Base-by-base conservation (phyloP, 2,888 invertebrate genomes). In the Magallana nippona region DNA sequence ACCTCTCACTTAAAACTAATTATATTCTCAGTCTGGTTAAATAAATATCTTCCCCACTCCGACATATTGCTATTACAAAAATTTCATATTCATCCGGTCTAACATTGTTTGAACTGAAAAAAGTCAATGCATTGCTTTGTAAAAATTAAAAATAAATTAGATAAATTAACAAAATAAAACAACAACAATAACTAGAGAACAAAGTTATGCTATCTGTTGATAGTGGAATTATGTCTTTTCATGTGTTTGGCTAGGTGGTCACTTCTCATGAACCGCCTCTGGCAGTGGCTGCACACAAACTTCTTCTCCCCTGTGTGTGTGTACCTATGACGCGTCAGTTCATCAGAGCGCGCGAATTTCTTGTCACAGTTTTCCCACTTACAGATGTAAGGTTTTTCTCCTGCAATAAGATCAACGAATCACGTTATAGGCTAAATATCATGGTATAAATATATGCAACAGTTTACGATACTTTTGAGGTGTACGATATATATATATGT, bases 271-370 rank as follows among this genome's bases (percentile, higher is more conserved):
- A 94, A 94, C 10, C 89, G 89, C 77, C 92, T 88, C 2, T 91
- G 88, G 89, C 98, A 98, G 81, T 96, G 96, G 11, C 95, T 95
- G 93, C 98, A 98, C 10, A 96, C 96, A 95, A 98, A 98, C 93
- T 97, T 98, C 95, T 98, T 98, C 94, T 98, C 98, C 3, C 95
- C 95, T 0, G 98, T 96, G 93, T 96, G 96, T 10, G 96, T 96
- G 77, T 96, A 94, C 84, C 95, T 95, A 92, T 96, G 96, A 81
- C 96, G 94, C 1, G 96, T 96, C 71, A 96, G 93, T 92, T 96
- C 96, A 91, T 96, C 96, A 3, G 96, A 96, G 83, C 96, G 94
- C 2, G 96, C 96, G 91, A 96, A 96, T 86, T 95, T 93, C 91
- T 96, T 95, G 1, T 95, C 95, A 92, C 96, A 96, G 17, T 95